phyloP scores from a whole-genome alignment of 2,888 invertebrate genomes.

The Amphimallon solstitiale region DNA sequence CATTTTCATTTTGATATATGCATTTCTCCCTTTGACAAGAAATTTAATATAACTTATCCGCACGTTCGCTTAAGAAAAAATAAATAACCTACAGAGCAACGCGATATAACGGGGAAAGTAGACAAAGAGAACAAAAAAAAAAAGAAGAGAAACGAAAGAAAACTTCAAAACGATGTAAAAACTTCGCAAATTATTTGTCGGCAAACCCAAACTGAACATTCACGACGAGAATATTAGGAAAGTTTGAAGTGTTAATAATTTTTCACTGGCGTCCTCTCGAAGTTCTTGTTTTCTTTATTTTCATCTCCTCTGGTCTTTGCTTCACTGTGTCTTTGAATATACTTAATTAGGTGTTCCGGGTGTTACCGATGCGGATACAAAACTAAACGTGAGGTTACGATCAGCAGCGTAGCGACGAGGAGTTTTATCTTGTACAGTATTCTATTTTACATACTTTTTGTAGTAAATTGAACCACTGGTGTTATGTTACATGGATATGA shows the following conservation, averaged over 20 bases:
- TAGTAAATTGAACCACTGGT: too few species aligned
- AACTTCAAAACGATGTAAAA: constrained; percentile 28
- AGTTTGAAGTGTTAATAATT: constrained; percentile 29
- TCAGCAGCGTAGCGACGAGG: too few species aligned
- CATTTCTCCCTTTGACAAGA: too few species aligned
- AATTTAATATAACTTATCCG: not conserved
- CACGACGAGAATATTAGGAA: constrained; percentile 28
- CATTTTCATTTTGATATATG: too few species aligned
- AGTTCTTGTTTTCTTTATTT: not conserved
- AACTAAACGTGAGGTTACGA: too few species aligned
- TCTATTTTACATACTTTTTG: too few species aligned
- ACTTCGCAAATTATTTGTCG: constrained; percentile 31
- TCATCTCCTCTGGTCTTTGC: too few species aligned
- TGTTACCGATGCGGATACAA: not conserved
- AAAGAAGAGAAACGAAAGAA: constrained; percentile 1
- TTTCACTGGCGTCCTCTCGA: constrained; percentile 18
- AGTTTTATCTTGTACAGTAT: too few species aligned
- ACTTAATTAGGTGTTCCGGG: constrained; percentile 11
- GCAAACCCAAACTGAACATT: constrained; percentile 30
- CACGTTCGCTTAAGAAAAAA: not conserved
- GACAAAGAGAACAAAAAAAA: too few species aligned
- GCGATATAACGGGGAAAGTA: constrained; percentile 13
- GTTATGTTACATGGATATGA: too few species aligned
- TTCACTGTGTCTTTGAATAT: constrained; percentile 9
- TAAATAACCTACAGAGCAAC: not conserved